Conservation (phyloP, 2,888 invertebrate species). For the Diarsia brunnea region DNA sequence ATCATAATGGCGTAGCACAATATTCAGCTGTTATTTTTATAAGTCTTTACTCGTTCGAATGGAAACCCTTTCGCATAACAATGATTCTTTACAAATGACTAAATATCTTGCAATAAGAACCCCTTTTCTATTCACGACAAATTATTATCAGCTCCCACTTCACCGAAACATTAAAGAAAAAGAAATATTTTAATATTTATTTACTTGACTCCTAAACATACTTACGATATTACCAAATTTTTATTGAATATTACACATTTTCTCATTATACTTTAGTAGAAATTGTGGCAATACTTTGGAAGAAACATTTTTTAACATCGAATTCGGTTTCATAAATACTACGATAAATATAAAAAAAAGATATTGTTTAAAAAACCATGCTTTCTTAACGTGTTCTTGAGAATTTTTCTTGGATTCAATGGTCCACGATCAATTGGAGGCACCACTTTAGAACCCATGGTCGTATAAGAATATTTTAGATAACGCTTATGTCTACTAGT, state of each 20-base stretch:
- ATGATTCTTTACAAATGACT: slow-evolving; percentile 13
- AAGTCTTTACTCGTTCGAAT: slow-evolving; percentile 40
- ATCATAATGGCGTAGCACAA: slow-evolving; percentile 25
- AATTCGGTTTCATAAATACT: slow-evolving; percentile 85
- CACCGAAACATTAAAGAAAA: slow-evolving; percentile 55
- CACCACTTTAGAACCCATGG: slow-evolving; percentile 59
- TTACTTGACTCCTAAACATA: slow-evolving; percentile 70
- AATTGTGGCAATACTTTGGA: slow-evolving; percentile 88
- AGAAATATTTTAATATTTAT: slow-evolving; percentile 47
- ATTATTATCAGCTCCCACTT: slow-evolving; percentile 45
- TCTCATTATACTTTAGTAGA: slow-evolving; percentile 78
- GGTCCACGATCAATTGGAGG: slow-evolving; percentile 61
- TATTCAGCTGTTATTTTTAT: slow-evolving; percentile 40
- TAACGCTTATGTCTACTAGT: slow-evolving; percentile 66
- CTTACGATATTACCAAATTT: slow-evolving; percentile 65
- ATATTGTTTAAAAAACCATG: slow-evolving; percentile 62
- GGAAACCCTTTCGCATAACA: slow-evolving; percentile 19
- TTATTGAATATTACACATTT: slow-evolving; percentile 76
- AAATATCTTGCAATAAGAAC: slow-evolving; percentile 45
- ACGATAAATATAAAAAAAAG: slow-evolving; percentile 65
- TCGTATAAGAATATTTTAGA: slow-evolving; percentile 64
- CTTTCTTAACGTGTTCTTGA: slow-evolving; percentile 61
- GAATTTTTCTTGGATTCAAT: slow-evolving; percentile 58
- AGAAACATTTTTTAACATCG: slow-evolving; percentile 83
- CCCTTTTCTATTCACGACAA: slow-evolving; percentile 35